These are phyloP conservation scores for Apteryx owenii DNA, from an alignment of 2,113 vertebrate species.

Conservation along the genomic window DNA sequence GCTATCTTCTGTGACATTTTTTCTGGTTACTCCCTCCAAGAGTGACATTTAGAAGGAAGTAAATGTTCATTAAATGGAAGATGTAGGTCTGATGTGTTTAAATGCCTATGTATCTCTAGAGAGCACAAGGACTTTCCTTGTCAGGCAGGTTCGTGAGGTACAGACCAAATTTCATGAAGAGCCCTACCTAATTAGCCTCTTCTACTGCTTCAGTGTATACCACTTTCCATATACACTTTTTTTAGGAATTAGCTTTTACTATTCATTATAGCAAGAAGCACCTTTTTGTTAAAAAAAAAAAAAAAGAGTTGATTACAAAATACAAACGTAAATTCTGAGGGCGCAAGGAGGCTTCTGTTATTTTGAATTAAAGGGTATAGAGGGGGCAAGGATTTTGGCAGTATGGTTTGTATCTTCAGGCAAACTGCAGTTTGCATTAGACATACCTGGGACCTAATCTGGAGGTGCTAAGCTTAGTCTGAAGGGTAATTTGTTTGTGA, in stretches of 20 bases:
- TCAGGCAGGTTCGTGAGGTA: background rate
- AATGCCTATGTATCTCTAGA: background rate
- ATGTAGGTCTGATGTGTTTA: background rate
- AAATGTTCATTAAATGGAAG: background rate
- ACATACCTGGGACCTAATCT: background rate
- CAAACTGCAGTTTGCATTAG: background rate
- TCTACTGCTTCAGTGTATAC: background rate
- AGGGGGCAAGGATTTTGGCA: background rate
- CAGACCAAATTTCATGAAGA: background rate
- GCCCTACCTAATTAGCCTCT: background rate
- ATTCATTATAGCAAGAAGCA: background rate
- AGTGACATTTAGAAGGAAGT: conserved; percentile 39
- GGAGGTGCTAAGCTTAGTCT: background rate
- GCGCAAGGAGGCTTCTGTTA: background rate
- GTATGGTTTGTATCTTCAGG: background rate
- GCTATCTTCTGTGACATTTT: background rate
- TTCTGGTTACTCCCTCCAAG: background rate
- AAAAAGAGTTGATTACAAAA: background rate
- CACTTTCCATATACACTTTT: background rate
- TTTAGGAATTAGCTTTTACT: background rate
- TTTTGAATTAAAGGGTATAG: background rate
- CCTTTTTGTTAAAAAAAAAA: background rate
- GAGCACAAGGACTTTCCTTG: background rate
- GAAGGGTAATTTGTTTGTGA: background rate
- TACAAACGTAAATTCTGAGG: background rate